Evolutionary conservation across 2,113 vertebrate species (phyloP).

Genomic region (Hippotragus niger): DNA sequence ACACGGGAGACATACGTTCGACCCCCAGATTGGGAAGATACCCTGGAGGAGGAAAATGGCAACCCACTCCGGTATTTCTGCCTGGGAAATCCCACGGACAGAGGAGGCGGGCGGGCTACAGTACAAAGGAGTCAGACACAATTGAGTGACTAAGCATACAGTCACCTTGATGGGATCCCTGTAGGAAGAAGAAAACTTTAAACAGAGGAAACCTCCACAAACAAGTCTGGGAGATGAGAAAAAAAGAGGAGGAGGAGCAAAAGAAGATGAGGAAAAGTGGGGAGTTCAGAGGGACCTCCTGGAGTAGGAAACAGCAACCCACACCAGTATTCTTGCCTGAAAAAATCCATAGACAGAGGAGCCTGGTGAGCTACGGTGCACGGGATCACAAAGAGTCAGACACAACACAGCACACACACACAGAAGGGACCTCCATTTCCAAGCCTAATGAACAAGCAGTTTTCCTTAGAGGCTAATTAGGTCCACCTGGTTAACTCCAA

Average conservation of each 20-base stretch:
- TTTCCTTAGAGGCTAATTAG: neutral
- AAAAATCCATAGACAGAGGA: neutral
- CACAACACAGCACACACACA: neutral
- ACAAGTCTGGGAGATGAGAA: neutral
- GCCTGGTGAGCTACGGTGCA: accelerated
- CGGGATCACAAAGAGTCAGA: neutral
- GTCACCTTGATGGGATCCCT: neutral
- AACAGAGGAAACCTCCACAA: neutral
- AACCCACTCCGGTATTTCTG: neutral
- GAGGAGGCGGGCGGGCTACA: neutral
- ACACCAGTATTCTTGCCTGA: neutral
- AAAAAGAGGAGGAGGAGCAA: neutral
- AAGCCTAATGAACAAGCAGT: neutral
- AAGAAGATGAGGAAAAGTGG: neutral
- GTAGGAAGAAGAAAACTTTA: neutral
- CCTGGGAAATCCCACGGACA: neutral
- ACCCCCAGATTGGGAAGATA: neutral
- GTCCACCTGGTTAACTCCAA: neutral
- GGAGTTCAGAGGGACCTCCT: neutral
- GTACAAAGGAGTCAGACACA: neutral
- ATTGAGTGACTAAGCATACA: neutral
- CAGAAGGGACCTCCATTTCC: neutral
- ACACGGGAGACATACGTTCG: accelerated
- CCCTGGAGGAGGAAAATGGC: neutral
- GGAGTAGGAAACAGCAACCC: neutral